phyloP scores from a whole-genome alignment of 2,888 invertebrate genomes.

The Nomada ferruginata region DNA sequence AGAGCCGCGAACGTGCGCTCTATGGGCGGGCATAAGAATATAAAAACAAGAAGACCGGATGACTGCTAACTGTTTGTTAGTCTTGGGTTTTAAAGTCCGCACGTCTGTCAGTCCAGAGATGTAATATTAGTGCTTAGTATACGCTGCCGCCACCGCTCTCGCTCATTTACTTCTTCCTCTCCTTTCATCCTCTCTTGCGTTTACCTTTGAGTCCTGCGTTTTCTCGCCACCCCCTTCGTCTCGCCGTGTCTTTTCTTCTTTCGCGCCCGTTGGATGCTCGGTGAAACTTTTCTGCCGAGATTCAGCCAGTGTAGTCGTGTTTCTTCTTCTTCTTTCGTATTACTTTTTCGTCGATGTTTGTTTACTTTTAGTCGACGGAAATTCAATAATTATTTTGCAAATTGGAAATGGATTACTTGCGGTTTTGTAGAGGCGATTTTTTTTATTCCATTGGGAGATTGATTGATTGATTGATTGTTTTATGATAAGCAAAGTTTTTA shows the following conservation, averaged over 20 bases:
- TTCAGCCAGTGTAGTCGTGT: background rate
- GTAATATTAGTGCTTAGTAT: slow-evolving; percentile 84
- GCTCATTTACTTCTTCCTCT: slow-evolving; percentile 78
- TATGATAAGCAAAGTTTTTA: background rate
- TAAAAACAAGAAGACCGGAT: slow-evolving; percentile 84
- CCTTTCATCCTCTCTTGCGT: slow-evolving; percentile 56
- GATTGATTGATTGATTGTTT: background rate
- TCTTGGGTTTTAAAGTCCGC: slow-evolving; percentile 84
- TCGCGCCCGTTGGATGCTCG: background rate
- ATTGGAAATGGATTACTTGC: background rate
- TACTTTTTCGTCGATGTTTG: slow-evolving; percentile 13
- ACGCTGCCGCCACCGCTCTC: slow-evolving; percentile 75
- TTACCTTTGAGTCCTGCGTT: slow-evolving; percentile 33
- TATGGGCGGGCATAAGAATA: slow-evolving; percentile 79
- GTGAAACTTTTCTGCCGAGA: slow-evolving; percentile 23
- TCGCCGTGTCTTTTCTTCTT: background rate
- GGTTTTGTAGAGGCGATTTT: background rate
- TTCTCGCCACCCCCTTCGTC: slow-evolving; percentile 15
- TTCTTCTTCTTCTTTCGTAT: background rate
- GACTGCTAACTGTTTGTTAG: slow-evolving; percentile 84
- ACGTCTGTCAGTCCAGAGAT: slow-evolving; percentile 84
- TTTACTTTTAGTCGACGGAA: background rate
- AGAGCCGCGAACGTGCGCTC: slow-evolving; percentile 52
- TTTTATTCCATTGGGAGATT: too few relatives aligned
- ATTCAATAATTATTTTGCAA: background rate